Evolutionary conservation across 2,888 invertebrate species (phyloP).

Genomic region (Eucera pruinosa): DNA sequence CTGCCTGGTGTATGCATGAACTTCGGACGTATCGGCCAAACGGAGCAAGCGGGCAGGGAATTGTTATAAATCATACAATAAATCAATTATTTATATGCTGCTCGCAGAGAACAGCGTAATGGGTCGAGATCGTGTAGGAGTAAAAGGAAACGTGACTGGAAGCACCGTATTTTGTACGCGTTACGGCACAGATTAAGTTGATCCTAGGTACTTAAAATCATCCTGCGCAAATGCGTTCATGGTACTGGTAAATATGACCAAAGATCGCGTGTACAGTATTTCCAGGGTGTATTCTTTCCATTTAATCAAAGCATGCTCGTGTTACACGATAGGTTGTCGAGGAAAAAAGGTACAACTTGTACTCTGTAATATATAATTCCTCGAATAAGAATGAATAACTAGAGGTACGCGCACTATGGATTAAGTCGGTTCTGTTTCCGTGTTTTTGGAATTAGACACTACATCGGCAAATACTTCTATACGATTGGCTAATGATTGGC

Average conservation of each 20-base stretch:
- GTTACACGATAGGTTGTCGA: conserved; percentile 1
- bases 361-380: no score
- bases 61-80: conserved; percentile 60
- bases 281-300: conserved; percentile 8
- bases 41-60: conserved; percentile 25
- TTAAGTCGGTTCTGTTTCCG: background rate
- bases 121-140: conserved; percentile 27
- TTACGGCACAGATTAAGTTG: conserved; percentile 27
- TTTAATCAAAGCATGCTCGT: background rate
- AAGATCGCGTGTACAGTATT: conserved; percentile 22
- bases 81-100: conserved; percentile 67
- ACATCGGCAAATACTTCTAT: conserved; percentile 11
- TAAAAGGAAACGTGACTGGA: conserved; percentile 45
- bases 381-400: no score
- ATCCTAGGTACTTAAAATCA: conserved; percentile 31
- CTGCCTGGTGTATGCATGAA: conserved; percentile 48
- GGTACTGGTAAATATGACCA: background rate
- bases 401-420: background rate
- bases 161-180: conserved; percentile 33
- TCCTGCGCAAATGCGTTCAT: conserved; percentile 4
- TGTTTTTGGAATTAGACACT: conserved; percentile 4
- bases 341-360: background rate
- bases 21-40: conserved; percentile 57
- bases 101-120: conserved; percentile 16
- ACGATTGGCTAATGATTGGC: conserved; percentile 17